These are phyloP conservation scores for Drosophila anomelani DNA, from an alignment of 2,888 invertebrate genomes.

Conservation along the genomic window DNA sequence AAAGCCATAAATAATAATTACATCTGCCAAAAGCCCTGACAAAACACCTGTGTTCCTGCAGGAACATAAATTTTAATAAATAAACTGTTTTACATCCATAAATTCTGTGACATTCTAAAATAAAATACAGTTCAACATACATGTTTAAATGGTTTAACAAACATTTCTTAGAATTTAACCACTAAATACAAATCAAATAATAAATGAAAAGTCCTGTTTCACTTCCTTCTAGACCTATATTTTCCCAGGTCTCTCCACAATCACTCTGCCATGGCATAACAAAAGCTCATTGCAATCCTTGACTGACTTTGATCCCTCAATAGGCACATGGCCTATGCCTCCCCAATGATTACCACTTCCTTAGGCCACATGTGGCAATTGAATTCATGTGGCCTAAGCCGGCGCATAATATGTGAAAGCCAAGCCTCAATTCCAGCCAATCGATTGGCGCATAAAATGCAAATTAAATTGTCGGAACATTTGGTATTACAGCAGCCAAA, in stretches of 20 bases:
- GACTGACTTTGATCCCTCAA: background rate
- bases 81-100: too few relatives aligned
- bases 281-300: constrained; percentile 6
- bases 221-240: background rate
- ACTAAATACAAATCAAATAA: too few relatives aligned
- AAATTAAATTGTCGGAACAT: constrained; percentile 73
- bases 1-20: constrained; percentile 1
- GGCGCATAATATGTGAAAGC: constrained; percentile 30
- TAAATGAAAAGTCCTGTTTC: too few relatives aligned
- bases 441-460: constrained; percentile 56
- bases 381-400: constrained; percentile 43
- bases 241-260: background rate
- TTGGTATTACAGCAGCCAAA: constrained; percentile 63
- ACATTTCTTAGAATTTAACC: too few relatives aligned
- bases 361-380: constrained; percentile 43
- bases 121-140: background rate
- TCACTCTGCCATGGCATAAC: background rate
- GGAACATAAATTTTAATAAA: constrained; percentile 1
- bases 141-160: too few relatives aligned
- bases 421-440: constrained; percentile 25
- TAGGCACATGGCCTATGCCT: background rate
- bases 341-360: constrained; percentile 24
- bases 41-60: constrained; percentile 2
- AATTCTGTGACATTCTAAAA: background rate
- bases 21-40: background rate